Base-by-base conservation (phyloP, 2,888 invertebrate genomes). In the Rhingia rostrata region DNA sequence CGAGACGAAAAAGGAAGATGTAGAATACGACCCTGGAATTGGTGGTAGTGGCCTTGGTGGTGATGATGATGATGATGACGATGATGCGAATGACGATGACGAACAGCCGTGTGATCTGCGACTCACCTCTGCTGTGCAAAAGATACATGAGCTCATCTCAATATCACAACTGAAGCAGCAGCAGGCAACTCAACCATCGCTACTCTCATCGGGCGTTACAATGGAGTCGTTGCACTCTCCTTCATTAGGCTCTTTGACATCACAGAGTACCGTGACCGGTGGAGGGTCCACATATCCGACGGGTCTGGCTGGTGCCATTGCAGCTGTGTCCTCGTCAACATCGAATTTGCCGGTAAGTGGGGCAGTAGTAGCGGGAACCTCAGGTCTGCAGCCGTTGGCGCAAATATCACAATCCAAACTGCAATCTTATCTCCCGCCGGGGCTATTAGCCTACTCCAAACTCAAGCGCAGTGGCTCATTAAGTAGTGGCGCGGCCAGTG, bases 81-180 rank as follows among this genome's bases (percentile, higher is more conserved):
- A 88, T 22, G 74, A 80, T 56, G 69, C 51, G 39, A 84, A 70
- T 33, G 88, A 87, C 14, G 87, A 87, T 70, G 88, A 89, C 83
- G 90, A 89, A 79, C 78, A 92, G 80, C 92, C 92, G 9, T 92
- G 90, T 86, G 92, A 92, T 88, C 87, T 92, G 82, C 89, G 91
- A 49, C 87, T 90, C 41, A 87, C 88, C 35, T 87, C 87, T 73
- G 88, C 88, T 86, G 88, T 85, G 85, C 86, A 86, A 14, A 87
- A 87, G 45, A 88, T 90, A 75, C 89, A 88, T 60, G 87, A 89
- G 84, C 73, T 90, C 63, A 89, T 88, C 22, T 88, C 89, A 66
- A 89, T 89, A 78, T 88, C 88, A n/a, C 87, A 1, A 69, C 87
- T 10, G 75, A 86, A 22, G 7, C 75, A 22, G 67, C 66, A 10